These are phyloP conservation scores for Rhyacophila evoluta DNA, from an alignment of 2,888 invertebrate species.

Conservation along the genomic window DNA sequence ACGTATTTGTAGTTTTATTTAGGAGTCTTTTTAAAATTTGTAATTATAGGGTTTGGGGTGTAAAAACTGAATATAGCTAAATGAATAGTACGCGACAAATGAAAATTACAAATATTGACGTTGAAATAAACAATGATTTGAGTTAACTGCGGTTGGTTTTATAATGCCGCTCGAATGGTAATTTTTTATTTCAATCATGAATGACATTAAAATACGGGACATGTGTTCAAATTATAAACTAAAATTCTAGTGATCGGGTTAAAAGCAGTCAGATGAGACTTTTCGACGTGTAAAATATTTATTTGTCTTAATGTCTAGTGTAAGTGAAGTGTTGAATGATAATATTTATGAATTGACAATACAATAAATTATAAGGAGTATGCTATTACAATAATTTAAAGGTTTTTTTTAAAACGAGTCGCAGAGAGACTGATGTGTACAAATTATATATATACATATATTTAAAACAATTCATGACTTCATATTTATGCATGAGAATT, in stretches of 20 bases:
- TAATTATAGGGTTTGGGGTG: no score
- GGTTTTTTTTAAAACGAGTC: neutral
- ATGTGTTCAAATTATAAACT: neutral
- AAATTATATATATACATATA: constrained; percentile 16
- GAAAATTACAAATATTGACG: neutral
- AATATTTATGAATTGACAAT: neutral
- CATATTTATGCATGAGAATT: neutral
- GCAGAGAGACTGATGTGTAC: constrained; percentile 12
- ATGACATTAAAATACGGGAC: neutral
- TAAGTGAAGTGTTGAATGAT: neutral
- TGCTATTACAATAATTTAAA: neutral
- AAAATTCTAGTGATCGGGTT: neutral
- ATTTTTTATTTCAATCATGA: neutral
- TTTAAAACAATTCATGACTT: neutral
- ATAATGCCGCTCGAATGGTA: neutral
- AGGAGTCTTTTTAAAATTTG: no score
- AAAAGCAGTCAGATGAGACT: neutral
- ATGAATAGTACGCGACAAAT: constrained; percentile 32
- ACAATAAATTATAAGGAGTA: neutral
- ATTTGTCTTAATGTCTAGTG: neutral
- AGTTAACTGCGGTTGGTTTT: neutral
- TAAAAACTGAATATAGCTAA: no score
- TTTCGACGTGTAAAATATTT: neutral
- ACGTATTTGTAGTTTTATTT: no score
- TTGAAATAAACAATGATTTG: neutral